Evolutionary conservation across 1,140 invertebrate genomes (phyloP).

Genomic region (Eriocheir sinensis): DNA sequence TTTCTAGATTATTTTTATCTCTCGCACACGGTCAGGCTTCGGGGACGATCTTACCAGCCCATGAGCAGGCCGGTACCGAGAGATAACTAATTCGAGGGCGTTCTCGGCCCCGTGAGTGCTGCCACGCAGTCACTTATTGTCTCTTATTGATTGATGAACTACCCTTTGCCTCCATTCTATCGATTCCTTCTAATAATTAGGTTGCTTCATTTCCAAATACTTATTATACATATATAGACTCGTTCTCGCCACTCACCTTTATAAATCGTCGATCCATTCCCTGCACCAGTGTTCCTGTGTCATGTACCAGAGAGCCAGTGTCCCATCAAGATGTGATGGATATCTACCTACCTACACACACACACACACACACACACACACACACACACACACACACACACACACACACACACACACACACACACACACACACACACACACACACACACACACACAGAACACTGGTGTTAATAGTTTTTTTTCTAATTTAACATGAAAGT

Average conservation of each 20-base stretch:
- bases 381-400: slow-evolving; percentile 46
- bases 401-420: slow-evolving; percentile 57
- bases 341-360: background rate
- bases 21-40: background rate
- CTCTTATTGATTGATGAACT: background rate
- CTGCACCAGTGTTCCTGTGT: slow-evolving; percentile 26
- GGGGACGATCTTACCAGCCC: background rate
- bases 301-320: background rate
- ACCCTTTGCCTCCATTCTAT: background rate
- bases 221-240: background rate
- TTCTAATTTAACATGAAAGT: background rate
- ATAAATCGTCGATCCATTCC: slow-evolving; percentile 7
- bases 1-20: slow-evolving; percentile 55
- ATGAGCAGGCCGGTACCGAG: background rate
- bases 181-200: background rate
- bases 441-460: slow-evolving; percentile 47
- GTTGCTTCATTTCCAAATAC: background rate
- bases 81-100: background rate
- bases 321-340: background rate
- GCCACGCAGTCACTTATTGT: slow-evolving; percentile 49
- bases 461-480: background rate
- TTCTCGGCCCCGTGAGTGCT: slow-evolving; percentile 23
- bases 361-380: background rate
- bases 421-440: slow-evolving; percentile 57
- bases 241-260: background rate